Evolutionary conservation across 2,888 invertebrate species (phyloP), one percentile per base, ranked within the genome.

Genomic region (Thereva unica): DNA sequence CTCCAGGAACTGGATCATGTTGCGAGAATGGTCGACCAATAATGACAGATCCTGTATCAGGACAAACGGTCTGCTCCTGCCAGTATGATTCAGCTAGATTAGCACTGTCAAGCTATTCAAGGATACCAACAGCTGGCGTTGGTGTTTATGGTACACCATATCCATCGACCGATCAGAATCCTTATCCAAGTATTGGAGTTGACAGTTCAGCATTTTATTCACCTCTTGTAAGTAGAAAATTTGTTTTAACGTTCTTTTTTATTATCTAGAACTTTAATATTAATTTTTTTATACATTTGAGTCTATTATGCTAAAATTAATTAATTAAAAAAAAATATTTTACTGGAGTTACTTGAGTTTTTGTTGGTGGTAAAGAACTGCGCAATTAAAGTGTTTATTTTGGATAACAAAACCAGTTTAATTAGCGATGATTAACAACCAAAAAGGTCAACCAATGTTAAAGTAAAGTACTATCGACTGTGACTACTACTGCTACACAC

Each of bases 171-270:
- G 95, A 95, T 79, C 95, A 95, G 82, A 93, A 92, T 78, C 93
- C 94, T 49, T 95, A 95, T 78, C 93, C 93, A 56, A 93, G 93
- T 82, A 94, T 95, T 83, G 92, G 93, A 68, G 91, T 93, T 76
- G 95, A 95, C 80, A 94, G 94, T 77, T 95, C 95, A 57, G 95
- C 95, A 66, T 96, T 96, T 84, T 95, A 95, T 83, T 93, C 95
- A 71, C 94, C 95, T 73, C 81, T 96, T 90, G 95, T 96, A 86
- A 89, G 95, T 89, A 77, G 68, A 69, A 71, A 70, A n/a, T 54
- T 59, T 47, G 64, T 35, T 67, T 66, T n/a, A 2, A 42, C 42
- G 42, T 42, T 41, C 1, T 42, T n/a, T 42, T 7, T 42, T 75
- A 75, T 73, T 74, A 77, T 75, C 87, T 75, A 75, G 74, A 75